Conservation (phyloP, 2,113 vertebrate species). For the Marmota flaviventris region DNA sequence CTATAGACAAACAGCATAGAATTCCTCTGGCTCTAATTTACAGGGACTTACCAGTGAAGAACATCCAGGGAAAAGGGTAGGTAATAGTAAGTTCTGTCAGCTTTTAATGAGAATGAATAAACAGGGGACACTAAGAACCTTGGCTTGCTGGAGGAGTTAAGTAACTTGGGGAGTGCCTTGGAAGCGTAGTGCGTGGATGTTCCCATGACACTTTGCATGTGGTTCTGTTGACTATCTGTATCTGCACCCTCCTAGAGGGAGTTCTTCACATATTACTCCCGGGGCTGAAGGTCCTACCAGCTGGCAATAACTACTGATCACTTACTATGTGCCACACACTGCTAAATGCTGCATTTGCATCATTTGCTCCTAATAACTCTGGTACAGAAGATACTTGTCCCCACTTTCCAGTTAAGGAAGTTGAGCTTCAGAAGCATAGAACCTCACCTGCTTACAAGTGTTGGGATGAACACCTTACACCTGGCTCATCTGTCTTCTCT, state of each 20-base stretch:
- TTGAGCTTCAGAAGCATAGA: background rate
- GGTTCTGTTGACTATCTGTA: background rate
- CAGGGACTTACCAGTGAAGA: background rate
- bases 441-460: background rate
- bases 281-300: background rate
- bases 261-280: rapidly evolving
- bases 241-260: background rate
- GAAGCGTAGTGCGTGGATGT: background rate
- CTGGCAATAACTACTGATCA: background rate
- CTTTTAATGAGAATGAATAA: background rate
- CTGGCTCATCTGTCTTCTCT: background rate
- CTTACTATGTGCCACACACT: background rate
- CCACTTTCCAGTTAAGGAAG: background rate
- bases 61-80: background rate
- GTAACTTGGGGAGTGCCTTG: background rate
- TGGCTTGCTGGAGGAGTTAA: background rate
- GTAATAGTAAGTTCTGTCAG: background rate
- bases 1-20: background rate
- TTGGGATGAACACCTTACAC: background rate
- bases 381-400: background rate
- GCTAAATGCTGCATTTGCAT: background rate
- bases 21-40: background rate
- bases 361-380: background rate
- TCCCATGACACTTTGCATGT: background rate
- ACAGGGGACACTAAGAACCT: background rate